Conservation (phyloP, 2,888 invertebrate genomes). For the Meloe dianella region DNA sequence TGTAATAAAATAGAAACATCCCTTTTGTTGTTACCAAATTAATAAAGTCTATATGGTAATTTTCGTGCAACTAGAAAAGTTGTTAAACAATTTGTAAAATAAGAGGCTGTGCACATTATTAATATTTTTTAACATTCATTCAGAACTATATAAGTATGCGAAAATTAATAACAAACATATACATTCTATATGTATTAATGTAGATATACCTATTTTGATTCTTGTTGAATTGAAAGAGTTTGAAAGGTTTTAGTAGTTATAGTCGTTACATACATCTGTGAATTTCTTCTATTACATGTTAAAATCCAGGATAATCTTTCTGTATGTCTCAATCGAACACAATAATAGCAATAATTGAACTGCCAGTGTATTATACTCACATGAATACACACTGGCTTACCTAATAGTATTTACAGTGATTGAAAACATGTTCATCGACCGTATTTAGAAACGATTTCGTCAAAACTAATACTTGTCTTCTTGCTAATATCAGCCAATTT, state of each 20-base stretch:
- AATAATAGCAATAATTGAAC: constrained; percentile 59
- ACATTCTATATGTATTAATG: too few relatives aligned
- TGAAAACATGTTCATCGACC: constrained; percentile 57
- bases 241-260: constrained; percentile 39
- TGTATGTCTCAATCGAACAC: constrained; percentile 53
- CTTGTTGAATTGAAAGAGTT: constrained; percentile 31
- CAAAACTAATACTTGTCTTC: constrained; percentile 30
- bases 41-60: background rate
- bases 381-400: constrained; percentile 57
- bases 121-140: background rate
- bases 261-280: constrained; percentile 51
- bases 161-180: background rate
- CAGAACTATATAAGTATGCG: background rate
- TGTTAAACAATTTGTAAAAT: too few relatives aligned
- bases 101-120: background rate
- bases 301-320: constrained; percentile 57
- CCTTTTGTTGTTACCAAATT: background rate
- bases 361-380: constrained; percentile 56
- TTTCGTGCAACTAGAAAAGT: too few relatives aligned
- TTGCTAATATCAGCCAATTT: constrained; percentile 23
- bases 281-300: constrained; percentile 52
- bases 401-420: constrained; percentile 59
- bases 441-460: constrained; percentile 45
- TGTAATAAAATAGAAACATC: background rate
- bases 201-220: background rate